Evolutionary conservation across 2,888 invertebrate genomes (phyloP).

Genomic region (Caenorhabditis wallacei): DNA sequence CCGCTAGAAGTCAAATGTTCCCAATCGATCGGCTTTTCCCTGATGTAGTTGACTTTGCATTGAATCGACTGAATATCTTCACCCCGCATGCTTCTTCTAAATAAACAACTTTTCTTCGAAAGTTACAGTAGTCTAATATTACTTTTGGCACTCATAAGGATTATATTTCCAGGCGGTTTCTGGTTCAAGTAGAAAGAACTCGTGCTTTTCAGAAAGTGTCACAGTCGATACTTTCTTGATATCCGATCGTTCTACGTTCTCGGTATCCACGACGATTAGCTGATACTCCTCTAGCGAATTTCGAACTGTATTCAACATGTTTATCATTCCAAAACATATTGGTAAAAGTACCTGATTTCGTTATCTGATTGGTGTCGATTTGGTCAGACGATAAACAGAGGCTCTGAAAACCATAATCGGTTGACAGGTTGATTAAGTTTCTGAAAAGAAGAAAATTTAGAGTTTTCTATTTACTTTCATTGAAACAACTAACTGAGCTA

Average conservation of each 20-base stretch:
- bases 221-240: slow-evolving; percentile 23
- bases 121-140: not conserved
- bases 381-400: not conserved
- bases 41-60: not conserved
- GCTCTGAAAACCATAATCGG: not conserved
- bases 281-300: not conserved
- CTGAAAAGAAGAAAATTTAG: not conserved
- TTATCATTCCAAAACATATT: not conserved
- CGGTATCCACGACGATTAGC: slow-evolving; percentile 37
- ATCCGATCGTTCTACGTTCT: not conserved
- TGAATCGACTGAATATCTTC: slow-evolving; percentile 11
- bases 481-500: slow-evolving; percentile 31
- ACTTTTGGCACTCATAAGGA: slow-evolving; percentile 32
- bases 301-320: slow-evolving; percentile 5
- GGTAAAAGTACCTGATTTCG: not conserved
- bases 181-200: slow-evolving; percentile 48
- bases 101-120: not conserved
- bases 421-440: not conserved
- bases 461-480: no score
- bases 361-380: not conserved
- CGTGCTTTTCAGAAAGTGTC: not conserved
- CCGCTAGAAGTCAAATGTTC: not conserved
- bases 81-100: not conserved
- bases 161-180: slow-evolving; percentile 30
- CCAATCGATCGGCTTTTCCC: not conserved